These are phyloP conservation scores for Protomyctophum bolini DNA, from an alignment of 2,113 vertebrate genomes.

Conservation along the genomic window DNA sequence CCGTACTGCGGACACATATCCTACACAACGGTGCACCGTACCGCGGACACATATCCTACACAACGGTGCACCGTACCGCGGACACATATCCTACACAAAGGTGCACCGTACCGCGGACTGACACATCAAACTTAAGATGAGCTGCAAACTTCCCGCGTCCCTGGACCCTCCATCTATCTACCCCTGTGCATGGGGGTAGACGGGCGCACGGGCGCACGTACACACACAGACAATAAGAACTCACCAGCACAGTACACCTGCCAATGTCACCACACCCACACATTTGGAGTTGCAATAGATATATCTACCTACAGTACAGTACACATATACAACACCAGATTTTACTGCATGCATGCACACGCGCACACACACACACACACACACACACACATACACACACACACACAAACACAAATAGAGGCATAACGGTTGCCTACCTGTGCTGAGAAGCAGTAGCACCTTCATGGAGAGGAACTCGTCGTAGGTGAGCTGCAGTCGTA, in stretches of 20 bases:
- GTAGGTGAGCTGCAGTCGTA: conserved; percentile 95
- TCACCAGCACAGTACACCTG: no score
- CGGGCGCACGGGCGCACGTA: not conserved
- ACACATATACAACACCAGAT: not conserved
- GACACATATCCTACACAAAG: no score
- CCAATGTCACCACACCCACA: no score
- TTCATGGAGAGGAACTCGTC: conserved; percentile 98
- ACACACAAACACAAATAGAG: not conserved
- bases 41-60: no score
- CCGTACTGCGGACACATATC: no score
- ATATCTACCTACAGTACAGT: not conserved
- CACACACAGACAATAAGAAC: not conserved
- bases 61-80: no score
- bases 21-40: no score
- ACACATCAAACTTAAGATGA: no score
- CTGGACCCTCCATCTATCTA: not conserved
- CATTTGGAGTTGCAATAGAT: no score
- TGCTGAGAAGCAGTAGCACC: conserved; percentile 95
- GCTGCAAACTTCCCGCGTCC: no score
- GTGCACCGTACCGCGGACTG: no score
- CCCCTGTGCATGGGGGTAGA: not conserved
- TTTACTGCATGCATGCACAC: not conserved
- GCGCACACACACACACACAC: not conserved
- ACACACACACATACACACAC: not conserved
- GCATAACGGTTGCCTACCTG: conserved; percentile 76